phyloP scores from a whole-genome alignment of 2,888 invertebrate species.

The Drosophila diplacantha region DNA sequence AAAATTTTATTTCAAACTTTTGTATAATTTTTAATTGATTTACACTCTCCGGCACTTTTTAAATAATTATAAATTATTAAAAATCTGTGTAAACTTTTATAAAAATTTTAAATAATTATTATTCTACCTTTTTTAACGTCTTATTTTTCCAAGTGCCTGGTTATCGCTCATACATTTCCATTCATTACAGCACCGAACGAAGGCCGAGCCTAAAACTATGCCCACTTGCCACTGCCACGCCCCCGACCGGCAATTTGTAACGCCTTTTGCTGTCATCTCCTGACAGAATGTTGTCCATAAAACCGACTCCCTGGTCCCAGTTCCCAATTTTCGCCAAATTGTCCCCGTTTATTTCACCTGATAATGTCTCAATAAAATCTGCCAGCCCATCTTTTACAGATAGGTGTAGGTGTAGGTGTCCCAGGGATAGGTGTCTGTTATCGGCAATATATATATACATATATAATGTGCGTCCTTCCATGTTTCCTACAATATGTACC shows the following conservation, averaged over 20 bases:
- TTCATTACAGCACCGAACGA: conserved; percentile 49
- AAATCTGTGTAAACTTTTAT: too few species aligned
- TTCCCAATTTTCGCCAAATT: conserved; percentile 56
- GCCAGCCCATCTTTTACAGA: conserved; percentile 35
- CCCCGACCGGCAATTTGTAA: conserved; percentile 41
- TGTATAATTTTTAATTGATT: neutral
- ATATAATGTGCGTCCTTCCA: conserved; percentile 16
- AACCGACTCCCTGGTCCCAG: conserved; percentile 37
- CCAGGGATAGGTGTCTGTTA: conserved; percentile 37
- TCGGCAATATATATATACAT: conserved; percentile 35
- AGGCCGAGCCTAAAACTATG: conserved; percentile 49
- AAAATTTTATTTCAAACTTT: neutral
- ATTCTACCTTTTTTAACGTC: neutral
- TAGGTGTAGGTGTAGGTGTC: conserved; percentile 39
- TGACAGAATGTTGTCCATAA: conserved; percentile 46
- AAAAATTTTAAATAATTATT: neutral
- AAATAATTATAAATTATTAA: neutral
- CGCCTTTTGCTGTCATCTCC: conserved; percentile 49
- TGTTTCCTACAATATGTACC: conserved; percentile 4
- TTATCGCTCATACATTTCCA: conserved; percentile 59
- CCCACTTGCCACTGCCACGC: conserved; percentile 42
- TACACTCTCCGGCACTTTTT: neutral
- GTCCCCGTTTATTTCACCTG: conserved; percentile 67
- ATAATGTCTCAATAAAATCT: conserved; percentile 69
- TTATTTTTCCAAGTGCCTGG: conserved; percentile 16